Conservation (phyloP, 1,140 invertebrate genomes). For the Aphelenchoides besseyi region DNA sequence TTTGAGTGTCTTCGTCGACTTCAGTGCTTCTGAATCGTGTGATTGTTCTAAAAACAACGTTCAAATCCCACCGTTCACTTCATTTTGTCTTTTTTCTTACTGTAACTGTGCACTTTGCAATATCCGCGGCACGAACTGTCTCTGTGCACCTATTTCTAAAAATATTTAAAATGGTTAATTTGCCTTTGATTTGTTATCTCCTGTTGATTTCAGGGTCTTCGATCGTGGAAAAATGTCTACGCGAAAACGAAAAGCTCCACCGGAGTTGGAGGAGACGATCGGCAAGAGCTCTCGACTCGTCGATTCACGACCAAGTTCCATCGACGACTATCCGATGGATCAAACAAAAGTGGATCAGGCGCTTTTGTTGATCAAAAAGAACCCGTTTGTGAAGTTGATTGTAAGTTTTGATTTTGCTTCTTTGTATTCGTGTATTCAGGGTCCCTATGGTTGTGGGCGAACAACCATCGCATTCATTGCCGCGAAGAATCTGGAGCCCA, state of each 20-base stretch:
- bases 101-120: too few species aligned
- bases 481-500: background rate
- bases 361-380: background rate
- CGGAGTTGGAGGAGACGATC: background rate
- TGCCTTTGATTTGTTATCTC: background rate
- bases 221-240: background rate
- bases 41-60: too few species aligned
- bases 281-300: background rate
- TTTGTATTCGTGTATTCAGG: background rate
- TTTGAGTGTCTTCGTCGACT: too few species aligned
- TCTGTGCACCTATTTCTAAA: too few species aligned
- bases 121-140: too few species aligned
- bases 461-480: background rate
- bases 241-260: background rate
- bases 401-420: background rate
- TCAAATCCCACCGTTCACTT: too few species aligned
- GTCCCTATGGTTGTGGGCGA: background rate
- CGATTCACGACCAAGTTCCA: background rate
- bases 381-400: background rate
- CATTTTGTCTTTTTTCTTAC: too few species aligned
- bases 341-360: background rate
- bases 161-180: too few species aligned
- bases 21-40: too few species aligned
- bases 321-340: background rate
- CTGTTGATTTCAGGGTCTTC: background rate